These are phyloP conservation scores for Yasuhikotakia modesta DNA, from an alignment of 2,797 vertebrate species.

Conservation along the genomic window DNA sequence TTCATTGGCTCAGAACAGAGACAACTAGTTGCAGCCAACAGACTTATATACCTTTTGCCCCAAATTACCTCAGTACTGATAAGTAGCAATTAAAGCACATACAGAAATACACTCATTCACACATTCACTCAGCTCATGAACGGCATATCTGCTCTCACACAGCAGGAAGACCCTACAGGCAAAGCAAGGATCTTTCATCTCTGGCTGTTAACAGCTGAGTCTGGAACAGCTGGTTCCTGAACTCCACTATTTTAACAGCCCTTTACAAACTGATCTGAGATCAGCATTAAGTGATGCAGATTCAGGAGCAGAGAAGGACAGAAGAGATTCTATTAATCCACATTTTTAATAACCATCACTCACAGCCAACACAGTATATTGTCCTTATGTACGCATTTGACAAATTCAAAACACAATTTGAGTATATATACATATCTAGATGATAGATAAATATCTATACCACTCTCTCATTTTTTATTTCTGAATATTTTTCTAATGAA, in stretches of 20 bases:
- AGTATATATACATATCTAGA: conserved; percentile 72
- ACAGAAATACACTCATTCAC: conserved; percentile 28
- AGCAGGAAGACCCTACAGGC: background rate
- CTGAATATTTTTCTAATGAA: background rate
- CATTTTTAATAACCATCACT: conserved; percentile 38
- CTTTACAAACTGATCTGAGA: conserved; percentile 39
- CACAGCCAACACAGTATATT: conserved; percentile 58
- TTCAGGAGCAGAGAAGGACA: background rate
- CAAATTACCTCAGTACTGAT: conserved; percentile 48
- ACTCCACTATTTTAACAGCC: conserved; percentile 7
- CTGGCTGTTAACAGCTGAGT: conserved; percentile 11
- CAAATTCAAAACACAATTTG: conserved; percentile 68
- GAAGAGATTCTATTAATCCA: conserved; percentile 24
- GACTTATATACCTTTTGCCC: conserved; percentile 54
- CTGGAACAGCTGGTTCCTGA: conserved; percentile 6
- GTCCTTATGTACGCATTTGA: conserved; percentile 70
- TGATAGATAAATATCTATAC: conserved; percentile 72
- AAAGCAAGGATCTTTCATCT: conserved; percentile 14
- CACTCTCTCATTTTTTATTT: conserved; percentile 48
- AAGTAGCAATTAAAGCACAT: conserved; percentile 36
- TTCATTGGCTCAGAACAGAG: conserved; percentile 75
- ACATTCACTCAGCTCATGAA: conserved; percentile 38
- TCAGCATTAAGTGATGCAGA: conserved; percentile 32
- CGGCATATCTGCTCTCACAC: conserved; percentile 23
- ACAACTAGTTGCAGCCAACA: conserved; percentile 61